Evolutionary conservation across 2,113 vertebrate genomes (phyloP), one percentile per base, ranked within the genome.

Genomic region (Herpetotheres cachinnans): DNA sequence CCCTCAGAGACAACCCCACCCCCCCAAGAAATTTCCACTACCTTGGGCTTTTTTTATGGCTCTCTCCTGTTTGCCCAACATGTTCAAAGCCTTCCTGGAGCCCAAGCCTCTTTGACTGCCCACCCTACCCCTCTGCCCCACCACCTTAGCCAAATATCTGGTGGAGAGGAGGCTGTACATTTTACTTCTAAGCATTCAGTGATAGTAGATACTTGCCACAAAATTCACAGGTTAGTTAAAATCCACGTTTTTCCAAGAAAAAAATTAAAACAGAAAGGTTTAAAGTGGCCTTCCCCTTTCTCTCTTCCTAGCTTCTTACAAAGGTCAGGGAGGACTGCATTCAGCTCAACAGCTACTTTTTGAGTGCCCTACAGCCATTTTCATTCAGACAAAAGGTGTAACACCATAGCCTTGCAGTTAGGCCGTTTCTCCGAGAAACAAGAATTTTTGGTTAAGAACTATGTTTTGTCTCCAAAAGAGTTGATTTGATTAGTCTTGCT

Each of bases 61-160:
- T 67, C 34, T 55, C 34, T 63, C 8, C 22, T 24, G 7, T 17
- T 82, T 34, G 32, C 9, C 26, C 6, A 7, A 5, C 73, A 1
- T 7, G 4, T 19, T 50, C 50, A 44, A 62, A 83, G n/a, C 52
- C 10, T 38, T 59, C 30, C 25, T 0, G 0, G 26, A 47, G 25
- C n/a, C 16, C 0, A 0, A 26, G 5, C 16, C 9, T 14, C 2
- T 86, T 6, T 40, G 52, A 9, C 36, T 85, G 71, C 42, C 20
- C 22, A 20, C 40, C 44, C 44, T 8, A 44, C 8, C 61, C 44
- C 49, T 44, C 85, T 76, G 38, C 5, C 40, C 16, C 24, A 34
- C 3, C 18, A 27, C 16, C 12, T 63, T 12, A 42, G 21, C 26
- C 6, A 36, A 34, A 21, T 14, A 29, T 4, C 36, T 76, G 73